Conservation (phyloP, 2,797 vertebrate species). For the Phataginus tetradactyla region DNA sequence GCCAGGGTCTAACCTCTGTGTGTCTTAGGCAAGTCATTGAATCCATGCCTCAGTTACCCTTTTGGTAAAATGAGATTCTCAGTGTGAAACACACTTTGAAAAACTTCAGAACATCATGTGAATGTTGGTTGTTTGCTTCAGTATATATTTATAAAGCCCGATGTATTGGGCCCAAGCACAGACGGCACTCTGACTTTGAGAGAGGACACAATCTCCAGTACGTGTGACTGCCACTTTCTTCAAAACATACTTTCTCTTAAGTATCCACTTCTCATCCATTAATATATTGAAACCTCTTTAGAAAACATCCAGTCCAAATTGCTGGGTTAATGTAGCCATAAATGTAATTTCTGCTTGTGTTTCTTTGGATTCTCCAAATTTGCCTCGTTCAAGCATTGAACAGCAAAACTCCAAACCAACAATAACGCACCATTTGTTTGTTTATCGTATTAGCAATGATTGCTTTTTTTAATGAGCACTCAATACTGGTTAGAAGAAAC, state of each 20-base stretch:
- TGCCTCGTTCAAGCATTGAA: slow-evolving; percentile 40
- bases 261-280: slow-evolving; percentile 32
- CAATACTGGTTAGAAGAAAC: slow-evolving; percentile 24
- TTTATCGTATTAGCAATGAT: slow-evolving; percentile 62
- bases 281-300: slow-evolving; percentile 32
- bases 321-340: slow-evolving; percentile 23
- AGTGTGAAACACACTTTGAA: background rate
- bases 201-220: background rate
- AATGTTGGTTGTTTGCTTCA: background rate
- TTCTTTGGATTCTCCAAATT: slow-evolving; percentile 58
- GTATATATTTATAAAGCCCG: background rate
- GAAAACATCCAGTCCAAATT: background rate
- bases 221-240: background rate
- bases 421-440: slow-evolving; percentile 52
- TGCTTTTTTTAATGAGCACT: slow-evolving; percentile 42
- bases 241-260: background rate
- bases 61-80: background rate
- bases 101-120: background rate
- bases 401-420: slow-evolving; percentile 31
- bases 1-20: rapidly evolving
- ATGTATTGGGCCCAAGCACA: background rate
- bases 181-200: background rate
- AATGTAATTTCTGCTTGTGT: slow-evolving; percentile 54
- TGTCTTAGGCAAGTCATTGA: background rate
- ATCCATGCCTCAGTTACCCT: background rate